Evolutionary conservation across 2,797 vertebrate genomes (phyloP).

Genomic region (Balearica regulorum): DNA sequence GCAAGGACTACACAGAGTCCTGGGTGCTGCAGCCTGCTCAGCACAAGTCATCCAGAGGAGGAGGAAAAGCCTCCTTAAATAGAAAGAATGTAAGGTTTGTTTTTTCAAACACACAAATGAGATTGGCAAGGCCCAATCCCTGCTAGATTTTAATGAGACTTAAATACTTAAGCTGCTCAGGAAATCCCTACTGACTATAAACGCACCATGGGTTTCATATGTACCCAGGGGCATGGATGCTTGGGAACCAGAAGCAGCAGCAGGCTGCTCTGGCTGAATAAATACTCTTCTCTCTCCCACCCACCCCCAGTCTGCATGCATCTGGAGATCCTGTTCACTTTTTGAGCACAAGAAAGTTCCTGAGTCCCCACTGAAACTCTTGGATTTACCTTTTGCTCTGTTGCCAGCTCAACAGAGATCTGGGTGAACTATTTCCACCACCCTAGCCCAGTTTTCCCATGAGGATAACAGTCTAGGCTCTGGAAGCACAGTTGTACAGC

Average conservation of each 20-base stretch:
- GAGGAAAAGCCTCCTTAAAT: neutral
- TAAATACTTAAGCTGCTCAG: neutral
- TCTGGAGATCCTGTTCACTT: neutral
- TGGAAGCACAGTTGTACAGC: neutral
- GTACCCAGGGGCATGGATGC: neutral
- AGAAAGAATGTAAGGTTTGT: neutral
- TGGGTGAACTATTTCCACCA: neutral
- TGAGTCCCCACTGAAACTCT: neutral
- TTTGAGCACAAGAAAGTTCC: neutral
- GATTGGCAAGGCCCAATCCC: neutral
- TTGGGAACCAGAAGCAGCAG: neutral
- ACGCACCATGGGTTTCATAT: fast-evolving
- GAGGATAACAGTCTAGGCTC: neutral
- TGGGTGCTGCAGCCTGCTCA: neutral
- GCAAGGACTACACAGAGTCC: neutral
- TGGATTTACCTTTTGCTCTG: neutral
- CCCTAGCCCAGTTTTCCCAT: neutral
- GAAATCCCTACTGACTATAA: neutral
- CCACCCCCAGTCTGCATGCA: neutral
- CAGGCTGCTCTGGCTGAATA: neutral
- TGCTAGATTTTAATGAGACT: neutral
- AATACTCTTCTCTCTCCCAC: neutral
- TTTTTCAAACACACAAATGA: neutral
- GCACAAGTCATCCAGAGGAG: neutral
- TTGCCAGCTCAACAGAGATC: neutral